Percentiles rank a stretch among this genome's conserved stretches.
Conservation (phyloP, 2,888 invertebrate genomes). For the Meandrusa payeni region DNA sequence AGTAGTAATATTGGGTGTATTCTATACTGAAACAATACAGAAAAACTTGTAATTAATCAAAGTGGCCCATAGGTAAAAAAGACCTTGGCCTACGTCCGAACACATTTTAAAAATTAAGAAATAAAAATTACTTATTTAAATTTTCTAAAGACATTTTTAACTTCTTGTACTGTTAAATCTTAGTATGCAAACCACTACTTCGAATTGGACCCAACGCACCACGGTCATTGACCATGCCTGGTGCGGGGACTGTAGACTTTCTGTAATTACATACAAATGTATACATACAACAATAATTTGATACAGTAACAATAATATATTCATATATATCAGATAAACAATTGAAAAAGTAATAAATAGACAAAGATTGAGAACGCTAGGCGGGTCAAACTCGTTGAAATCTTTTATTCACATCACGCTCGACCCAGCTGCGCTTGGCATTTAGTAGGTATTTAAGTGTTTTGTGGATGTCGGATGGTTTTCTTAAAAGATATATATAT, state of each 20-base stretch:
- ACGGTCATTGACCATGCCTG: conserved; percentile 59
- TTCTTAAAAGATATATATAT: no score
- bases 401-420: conserved; percentile 47
- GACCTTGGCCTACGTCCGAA: no score
- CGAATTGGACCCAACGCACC: conserved; percentile 52
- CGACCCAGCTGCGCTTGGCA: conserved; percentile 34
- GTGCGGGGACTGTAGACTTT: neutral
- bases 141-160: conserved; percentile 29
- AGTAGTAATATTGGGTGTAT: no score
- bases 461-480: neutral
- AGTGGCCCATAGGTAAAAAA: no score
- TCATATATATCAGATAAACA: no score
- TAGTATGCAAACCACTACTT: conserved; percentile 57
- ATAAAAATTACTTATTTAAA: no score
- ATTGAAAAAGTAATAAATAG: conserved; percentile 21
- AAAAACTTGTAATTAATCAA: no score
- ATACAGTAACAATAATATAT: no score
- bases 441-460: conserved; percentile 4
- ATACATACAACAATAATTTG: neutral
- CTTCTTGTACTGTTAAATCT: conserved; percentile 27
- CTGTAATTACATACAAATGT: neutral
- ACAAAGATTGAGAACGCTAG: conserved; percentile 22
- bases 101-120: no score
- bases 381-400: conserved; percentile 37
- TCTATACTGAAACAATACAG: no score